Percentiles rank a stretch among this genome's conserved stretches.
Evolutionary conservation across 2,113 vertebrate genomes (phyloP).

Genomic region (Pogona vitticeps): DNA sequence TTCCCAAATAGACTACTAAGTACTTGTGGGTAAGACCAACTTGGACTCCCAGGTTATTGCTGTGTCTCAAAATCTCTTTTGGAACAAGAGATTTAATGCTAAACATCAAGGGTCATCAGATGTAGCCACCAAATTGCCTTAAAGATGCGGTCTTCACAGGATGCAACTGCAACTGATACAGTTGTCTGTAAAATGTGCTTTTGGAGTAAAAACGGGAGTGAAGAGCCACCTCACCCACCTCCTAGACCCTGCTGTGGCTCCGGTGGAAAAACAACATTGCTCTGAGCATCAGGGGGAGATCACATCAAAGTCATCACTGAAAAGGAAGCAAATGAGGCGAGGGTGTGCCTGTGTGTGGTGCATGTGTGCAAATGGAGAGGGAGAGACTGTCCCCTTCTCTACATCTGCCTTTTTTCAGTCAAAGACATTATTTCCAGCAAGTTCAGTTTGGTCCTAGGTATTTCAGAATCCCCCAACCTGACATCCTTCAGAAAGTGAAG

Average conservation of each 20-base stretch:
- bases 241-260: neutral
- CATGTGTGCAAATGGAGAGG: neutral
- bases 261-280: neutral
- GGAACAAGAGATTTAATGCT: too few relatives aligned
- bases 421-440: neutral
- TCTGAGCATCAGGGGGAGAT: neutral
- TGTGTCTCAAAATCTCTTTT: too few relatives aligned
- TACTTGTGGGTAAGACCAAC: too few relatives aligned
- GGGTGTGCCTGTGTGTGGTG: neutral
- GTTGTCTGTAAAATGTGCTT: neutral
- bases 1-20: too few relatives aligned
- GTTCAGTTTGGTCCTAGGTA: neutral
- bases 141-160: too few relatives aligned
- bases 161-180: too few relatives aligned
- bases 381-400: neutral
- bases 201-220: neutral
- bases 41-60: too few relatives aligned
- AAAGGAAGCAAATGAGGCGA: neutral
- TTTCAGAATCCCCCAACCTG: neutral
- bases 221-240: neutral
- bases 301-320: neutral
- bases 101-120: too few relatives aligned
- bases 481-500: neutral
- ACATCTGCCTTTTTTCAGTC: neutral
- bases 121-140: too few relatives aligned